phyloP scores from a whole-genome alignment of 2,797 vertebrate species.

The Neostethus bicornis region DNA sequence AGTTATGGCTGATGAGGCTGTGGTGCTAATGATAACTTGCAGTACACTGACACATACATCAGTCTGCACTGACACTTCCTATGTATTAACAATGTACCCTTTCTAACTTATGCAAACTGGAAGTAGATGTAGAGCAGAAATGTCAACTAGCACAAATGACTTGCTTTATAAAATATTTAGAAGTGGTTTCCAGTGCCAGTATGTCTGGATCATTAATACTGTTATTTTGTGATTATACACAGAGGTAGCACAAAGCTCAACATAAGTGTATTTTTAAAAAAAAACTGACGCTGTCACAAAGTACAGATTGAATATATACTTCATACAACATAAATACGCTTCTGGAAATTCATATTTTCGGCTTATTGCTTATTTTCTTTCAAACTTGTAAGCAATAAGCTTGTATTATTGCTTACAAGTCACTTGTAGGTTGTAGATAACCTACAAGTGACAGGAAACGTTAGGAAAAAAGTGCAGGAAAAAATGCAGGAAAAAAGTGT shows the following conservation, averaged over 20 bases:
- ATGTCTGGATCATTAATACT: constrained; percentile 20
- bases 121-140: constrained; percentile 10
- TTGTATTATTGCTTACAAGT: too few relatives aligned
- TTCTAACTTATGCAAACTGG: constrained; percentile 16
- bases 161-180: constrained; percentile 8
- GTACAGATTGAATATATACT: constrained; percentile 54
- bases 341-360: constrained; percentile 65
- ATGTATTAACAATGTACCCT: constrained; percentile 41
- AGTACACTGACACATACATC: constrained; percentile 34
- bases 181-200: constrained; percentile 38
- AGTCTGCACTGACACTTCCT: constrained; percentile 39
- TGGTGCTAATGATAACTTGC: constrained; percentile 50
- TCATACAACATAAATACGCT: constrained; percentile 53
- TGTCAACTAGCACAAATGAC: constrained; percentile 27
- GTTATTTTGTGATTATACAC: constrained; percentile 34
- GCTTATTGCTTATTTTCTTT: constrained; percentile 65
- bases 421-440: too few relatives aligned
- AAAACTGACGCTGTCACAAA: constrained; percentile 55
- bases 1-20: constrained; percentile 54
- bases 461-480: too few relatives aligned
- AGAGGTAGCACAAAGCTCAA: constrained; percentile 12
- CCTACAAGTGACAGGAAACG: too few relatives aligned
- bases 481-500: too few relatives aligned
- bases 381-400: too few relatives aligned
- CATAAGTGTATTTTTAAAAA: constrained; percentile 26